Conservation (phyloP, 2,888 invertebrate species). For the Nomada ferruginata region DNA sequence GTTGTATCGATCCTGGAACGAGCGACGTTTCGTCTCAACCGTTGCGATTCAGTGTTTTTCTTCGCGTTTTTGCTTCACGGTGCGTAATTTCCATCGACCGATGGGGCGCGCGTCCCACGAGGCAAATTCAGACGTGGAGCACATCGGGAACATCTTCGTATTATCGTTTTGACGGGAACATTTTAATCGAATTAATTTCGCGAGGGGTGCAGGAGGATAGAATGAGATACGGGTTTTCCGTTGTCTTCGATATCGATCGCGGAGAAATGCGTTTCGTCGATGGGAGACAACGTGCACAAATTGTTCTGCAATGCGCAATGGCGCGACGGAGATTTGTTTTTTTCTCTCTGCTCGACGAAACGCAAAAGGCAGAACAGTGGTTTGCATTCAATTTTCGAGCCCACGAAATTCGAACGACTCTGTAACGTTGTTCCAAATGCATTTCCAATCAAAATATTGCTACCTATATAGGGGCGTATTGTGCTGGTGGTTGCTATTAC, state of each 20-base stretch:
- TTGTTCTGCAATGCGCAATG: slow-evolving; percentile 45
- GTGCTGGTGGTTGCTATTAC: slow-evolving; percentile 25
- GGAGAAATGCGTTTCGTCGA: neutral
- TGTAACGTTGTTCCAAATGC: slow-evolving; percentile 18
- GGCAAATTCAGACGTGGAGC: neutral
- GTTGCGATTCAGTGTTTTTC: neutral
- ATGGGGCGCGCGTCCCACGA: neutral
- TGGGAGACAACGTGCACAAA: neutral
- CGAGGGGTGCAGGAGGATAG: neutral
- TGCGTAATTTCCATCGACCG: slow-evolving; percentile 18
- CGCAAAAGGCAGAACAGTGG: neutral
- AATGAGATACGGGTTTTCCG: neutral
- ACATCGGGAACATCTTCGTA: no score
- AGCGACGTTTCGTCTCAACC: slow-evolving; percentile 11
- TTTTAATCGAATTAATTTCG: neutral
- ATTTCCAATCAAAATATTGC: slow-evolving; percentile 53
- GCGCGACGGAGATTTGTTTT: neutral
- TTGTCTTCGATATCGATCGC: slow-evolving; percentile 13
- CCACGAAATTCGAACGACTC: neutral
- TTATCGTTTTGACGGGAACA: neutral
- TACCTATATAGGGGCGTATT: neutral
- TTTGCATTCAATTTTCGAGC: neutral
- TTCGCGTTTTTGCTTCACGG: neutral
- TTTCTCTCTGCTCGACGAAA: neutral
- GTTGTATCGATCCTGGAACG: slow-evolving; percentile 32